Evolutionary conservation across 2,113 vertebrate genomes (phyloP), one percentile per base, ranked within the genome.

Genomic region (Oncorhynchus clarkii): DNA sequence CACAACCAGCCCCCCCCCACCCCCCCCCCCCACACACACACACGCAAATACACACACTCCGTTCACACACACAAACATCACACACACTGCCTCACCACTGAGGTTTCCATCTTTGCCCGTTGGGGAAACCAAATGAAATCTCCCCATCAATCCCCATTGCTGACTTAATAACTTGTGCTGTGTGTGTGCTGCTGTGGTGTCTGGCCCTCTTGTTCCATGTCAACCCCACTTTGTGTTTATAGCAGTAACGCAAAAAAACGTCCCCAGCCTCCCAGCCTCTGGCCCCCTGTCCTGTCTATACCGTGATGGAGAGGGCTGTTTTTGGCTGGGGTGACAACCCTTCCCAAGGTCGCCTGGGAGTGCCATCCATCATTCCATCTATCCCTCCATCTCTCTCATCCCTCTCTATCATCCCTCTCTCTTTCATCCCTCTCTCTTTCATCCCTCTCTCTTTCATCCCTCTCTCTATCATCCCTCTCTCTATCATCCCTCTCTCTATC

Each of bases 121-220:
- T 29, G 54, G 70, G 70, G 74, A 60, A 48, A 70, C 71, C 74
- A 73, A 59, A 45, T 71, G 49, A 74, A 65, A 31, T 29, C 26
- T 49, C 60, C 39, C 59, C 80, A 71, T 81, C 71, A 29, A 59
- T 81, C 71, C 73, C 39, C 2, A 57, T 18, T 18, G 72, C 12
- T 51, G 62, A 71, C 67, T 62, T 67, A 67, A 77, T 74, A 73
- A 71, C 67, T 72, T 74, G 45, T 73, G 74, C 74, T 34, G 51
- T 39, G 9, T 77, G 75, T 81, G 39, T 68, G 80, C 16, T 27
- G 62, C 51, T 64, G 45, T 26, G 67, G 62, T 64, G 69, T 72
- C 72, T 31, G 67, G 51, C 48, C 67, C 24, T 81, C 31, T 77
- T 73, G 71, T 73, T 77, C 67, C 60, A 5, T 74, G 75, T 81